Conservation (phyloP, 2,797 vertebrate species). For the Galago senegalensis region DNA sequence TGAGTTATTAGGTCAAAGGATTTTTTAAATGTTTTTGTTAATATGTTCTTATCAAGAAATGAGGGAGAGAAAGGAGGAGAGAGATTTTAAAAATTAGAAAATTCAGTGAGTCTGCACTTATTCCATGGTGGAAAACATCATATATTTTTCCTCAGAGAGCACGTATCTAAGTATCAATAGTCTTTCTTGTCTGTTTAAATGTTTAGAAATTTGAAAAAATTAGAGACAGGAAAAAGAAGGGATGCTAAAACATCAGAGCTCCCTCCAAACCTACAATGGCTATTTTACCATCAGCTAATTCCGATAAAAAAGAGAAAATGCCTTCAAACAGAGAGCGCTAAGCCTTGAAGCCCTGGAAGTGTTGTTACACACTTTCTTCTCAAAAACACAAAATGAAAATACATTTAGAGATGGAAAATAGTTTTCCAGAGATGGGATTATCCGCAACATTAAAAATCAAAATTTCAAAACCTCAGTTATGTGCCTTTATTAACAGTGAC, state of each 20-base stretch:
- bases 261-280: background rate
- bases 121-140: background rate
- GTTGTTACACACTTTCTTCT: background rate
- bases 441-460: background rate
- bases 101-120: background rate
- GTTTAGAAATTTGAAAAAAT: constrained; percentile 54
- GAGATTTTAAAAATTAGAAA: background rate
- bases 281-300: constrained; percentile 6
- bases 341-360: constrained; percentile 10
- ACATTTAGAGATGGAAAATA: background rate
- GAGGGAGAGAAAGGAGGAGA: background rate
- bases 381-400: constrained; percentile 34
- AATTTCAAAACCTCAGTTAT: background rate
- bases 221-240: background rate
- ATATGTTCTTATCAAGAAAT: background rate
- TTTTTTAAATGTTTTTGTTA: background rate
- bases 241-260: constrained; percentile 11
- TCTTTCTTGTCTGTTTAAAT: constrained; percentile 12
- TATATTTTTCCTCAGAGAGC: background rate
- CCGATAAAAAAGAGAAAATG: background rate
- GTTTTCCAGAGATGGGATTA: constrained; percentile 48
- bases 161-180: background rate
- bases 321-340: background rate
- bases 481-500: background rate
- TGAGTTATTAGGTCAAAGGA: background rate